phyloP scores from a whole-genome alignment of 2,113 vertebrate species.

The Marmota flaviventris region DNA sequence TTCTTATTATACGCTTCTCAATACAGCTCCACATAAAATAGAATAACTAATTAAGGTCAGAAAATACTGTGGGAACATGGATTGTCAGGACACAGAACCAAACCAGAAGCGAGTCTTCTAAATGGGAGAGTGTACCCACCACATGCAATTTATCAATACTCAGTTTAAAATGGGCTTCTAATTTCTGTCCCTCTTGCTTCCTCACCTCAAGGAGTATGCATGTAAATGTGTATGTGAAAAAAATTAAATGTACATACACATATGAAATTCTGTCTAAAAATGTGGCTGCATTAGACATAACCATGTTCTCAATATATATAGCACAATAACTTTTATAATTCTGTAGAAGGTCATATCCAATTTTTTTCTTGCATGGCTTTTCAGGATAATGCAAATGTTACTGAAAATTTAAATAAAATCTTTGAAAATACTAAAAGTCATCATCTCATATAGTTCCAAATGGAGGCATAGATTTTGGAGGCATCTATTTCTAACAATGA shows the following conservation, averaged over 20 bases:
- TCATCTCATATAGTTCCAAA: neutral
- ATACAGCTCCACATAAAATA: neutral
- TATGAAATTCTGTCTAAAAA: neutral
- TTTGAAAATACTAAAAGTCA: slow-evolving; percentile 48
- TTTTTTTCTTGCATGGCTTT: slow-evolving; percentile 41
- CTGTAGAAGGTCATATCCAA: neutral
- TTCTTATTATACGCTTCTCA: slow-evolving; percentile 28
- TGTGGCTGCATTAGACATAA: slow-evolving; percentile 50
- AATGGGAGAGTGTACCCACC: neutral
- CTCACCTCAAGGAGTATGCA: neutral
- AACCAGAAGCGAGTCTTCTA: neutral
- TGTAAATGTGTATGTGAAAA: neutral
- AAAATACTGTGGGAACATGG: neutral
- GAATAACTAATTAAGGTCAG: slow-evolving; percentile 48
- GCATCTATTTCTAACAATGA: neutral
- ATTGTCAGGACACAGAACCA: slow-evolving; percentile 39
- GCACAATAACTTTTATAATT: slow-evolving; percentile 33
- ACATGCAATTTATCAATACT: neutral
- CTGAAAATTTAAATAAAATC: slow-evolving; percentile 63
- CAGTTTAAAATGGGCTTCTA: slow-evolving; percentile 58
- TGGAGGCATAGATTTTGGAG: slow-evolving; percentile 38
- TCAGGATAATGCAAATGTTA: slow-evolving; percentile 51
- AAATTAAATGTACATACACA: neutral
- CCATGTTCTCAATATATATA: slow-evolving; percentile 28
- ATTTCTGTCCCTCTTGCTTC: slow-evolving; percentile 36